A percentile compares a stretch with the other conserved stretches of the same genome.
Conservation (phyloP, 2,888 invertebrate species). For the Podabrus alpinus region DNA sequence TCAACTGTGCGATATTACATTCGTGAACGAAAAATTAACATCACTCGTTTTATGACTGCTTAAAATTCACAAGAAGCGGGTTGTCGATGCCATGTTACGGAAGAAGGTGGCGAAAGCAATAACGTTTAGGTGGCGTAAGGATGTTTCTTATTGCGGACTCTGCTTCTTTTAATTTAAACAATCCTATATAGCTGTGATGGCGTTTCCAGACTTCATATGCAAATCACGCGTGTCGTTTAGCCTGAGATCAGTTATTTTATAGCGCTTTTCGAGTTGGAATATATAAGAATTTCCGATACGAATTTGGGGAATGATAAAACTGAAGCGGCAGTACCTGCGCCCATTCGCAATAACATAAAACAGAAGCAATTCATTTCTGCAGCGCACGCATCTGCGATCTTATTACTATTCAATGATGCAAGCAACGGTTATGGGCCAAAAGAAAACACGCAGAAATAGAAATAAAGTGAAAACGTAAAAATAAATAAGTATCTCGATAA, state of each 20-base stretch:
- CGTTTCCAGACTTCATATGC: conserved; percentile 48
- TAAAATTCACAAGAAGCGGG: conserved; percentile 50
- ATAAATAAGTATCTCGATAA: conserved; percentile 26
- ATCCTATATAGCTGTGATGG: conserved; percentile 37
- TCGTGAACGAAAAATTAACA: conserved; percentile 56
- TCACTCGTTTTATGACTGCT: conserved; percentile 57
- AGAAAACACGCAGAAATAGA: conserved; percentile 29
- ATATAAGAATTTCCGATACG: conserved; percentile 41
- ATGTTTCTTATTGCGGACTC: conserved; percentile 34
- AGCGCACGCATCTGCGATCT: conserved; percentile 54
- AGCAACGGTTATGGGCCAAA: conserved; percentile 49
- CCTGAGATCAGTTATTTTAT: conserved; percentile 53
- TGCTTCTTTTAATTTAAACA: conserved; percentile 52
- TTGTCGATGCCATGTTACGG: conserved; percentile 40
- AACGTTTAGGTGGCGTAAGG: conserved; percentile 32
- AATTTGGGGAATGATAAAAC: conserved; percentile 36
- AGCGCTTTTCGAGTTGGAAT: conserved; percentile 42
- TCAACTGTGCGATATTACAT: conserved; percentile 52
- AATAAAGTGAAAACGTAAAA: conserved; percentile 29
- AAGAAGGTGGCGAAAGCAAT: conserved; percentile 45
- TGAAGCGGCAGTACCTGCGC: conserved; percentile 44
- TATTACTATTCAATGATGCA: conserved; percentile 59
- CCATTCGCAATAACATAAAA: conserved; percentile 49
- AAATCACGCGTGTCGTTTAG: conserved; percentile 55
- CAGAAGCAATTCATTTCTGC: conserved; percentile 52